A percentile compares a stretch with the other conserved stretches of the same genome.
These are phyloP conservation scores for Dastarcus helophoroides DNA, from an alignment of 2,888 invertebrate species.

Conservation along the genomic window DNA sequence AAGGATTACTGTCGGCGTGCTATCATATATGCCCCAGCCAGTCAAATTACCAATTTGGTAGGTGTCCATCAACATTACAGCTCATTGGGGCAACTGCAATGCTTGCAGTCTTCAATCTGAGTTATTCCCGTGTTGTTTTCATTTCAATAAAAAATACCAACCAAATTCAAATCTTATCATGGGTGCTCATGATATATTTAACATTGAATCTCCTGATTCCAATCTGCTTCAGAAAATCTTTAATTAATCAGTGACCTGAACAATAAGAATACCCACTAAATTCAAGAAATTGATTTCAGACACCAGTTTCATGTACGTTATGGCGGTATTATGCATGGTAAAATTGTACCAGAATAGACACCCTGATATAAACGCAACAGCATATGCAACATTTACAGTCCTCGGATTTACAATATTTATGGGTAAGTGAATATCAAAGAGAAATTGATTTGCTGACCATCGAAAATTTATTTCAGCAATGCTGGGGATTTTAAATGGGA, in stretches of 20 bases:
- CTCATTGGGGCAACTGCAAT: too few relatives aligned
- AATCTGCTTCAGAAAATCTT: too few relatives aligned
- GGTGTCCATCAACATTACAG: too few relatives aligned
- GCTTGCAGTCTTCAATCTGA: too few relatives aligned
- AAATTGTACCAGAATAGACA: constrained; percentile 81
- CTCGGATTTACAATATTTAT: constrained; percentile 62
- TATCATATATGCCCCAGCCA: constrained; percentile 86
- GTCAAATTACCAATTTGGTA: constrained; percentile 86
- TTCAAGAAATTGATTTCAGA: too few relatives aligned
- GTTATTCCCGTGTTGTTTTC: too few relatives aligned
- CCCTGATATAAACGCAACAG: constrained; percentile 74
- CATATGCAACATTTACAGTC: constrained; percentile 65
- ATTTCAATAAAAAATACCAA: too few relatives aligned
- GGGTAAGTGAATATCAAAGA: constrained; percentile 33
- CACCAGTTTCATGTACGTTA: constrained; percentile 88
- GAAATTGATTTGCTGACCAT: neutral
- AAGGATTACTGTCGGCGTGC: constrained; percentile 74
- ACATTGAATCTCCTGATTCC: too few relatives aligned
- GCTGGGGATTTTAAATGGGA: constrained; percentile 54
- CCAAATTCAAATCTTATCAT: too few relatives aligned
- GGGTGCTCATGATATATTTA: too few relatives aligned
- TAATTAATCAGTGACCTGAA: too few relatives aligned
- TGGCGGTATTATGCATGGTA: constrained; percentile 72
- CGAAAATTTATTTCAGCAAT: constrained; percentile 43
- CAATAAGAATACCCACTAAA: too few relatives aligned